Evolutionary conservation across 2,888 invertebrate genomes (phyloP).

Genomic region (Philhelius pedissequus): DNA sequence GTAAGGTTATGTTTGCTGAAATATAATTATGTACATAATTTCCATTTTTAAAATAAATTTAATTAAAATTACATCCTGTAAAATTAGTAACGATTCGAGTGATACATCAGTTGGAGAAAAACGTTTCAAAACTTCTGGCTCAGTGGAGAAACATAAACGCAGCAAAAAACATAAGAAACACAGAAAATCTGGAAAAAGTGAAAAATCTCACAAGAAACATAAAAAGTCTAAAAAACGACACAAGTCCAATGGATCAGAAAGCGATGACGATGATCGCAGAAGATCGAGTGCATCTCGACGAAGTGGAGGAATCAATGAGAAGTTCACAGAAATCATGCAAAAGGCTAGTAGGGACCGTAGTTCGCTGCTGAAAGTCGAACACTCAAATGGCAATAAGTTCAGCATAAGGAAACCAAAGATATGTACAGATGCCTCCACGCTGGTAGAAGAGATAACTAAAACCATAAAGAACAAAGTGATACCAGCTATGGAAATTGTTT

Average conservation of each 20-base stretch:
- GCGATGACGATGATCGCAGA: constrained; percentile 67
- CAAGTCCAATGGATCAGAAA: constrained; percentile 74
- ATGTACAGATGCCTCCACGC: constrained; percentile 79
- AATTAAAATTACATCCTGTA: background rate
- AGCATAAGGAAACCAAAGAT: constrained; percentile 74
- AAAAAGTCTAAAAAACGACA: constrained; percentile 82
- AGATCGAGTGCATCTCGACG: constrained; percentile 71
- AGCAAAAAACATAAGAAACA: constrained; percentile 85
- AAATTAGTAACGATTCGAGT: constrained; percentile 74
- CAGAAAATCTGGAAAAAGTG: constrained; percentile 82
- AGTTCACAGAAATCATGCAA: constrained; percentile 77
- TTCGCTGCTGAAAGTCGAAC: constrained; percentile 69
- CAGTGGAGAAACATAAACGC: constrained; percentile 80
- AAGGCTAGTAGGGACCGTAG: constrained; percentile 73
- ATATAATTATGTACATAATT: too few relatives aligned
- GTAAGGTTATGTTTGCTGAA: constrained; percentile 53
- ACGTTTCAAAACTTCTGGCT: constrained; percentile 70
- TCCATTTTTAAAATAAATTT: constrained; percentile 23
- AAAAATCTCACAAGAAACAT: constrained; percentile 82
- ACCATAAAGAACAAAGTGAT: constrained; percentile 77
- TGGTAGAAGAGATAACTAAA: constrained; percentile 80
- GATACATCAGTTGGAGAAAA: constrained; percentile 72
- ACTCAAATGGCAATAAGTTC: constrained; percentile 74
- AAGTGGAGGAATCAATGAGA: constrained; percentile 74
- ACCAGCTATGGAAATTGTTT: constrained; percentile 82